phyloP scores from a whole-genome alignment of 2,797 vertebrate genomes.

The Gephyroberyx darwinii region DNA sequence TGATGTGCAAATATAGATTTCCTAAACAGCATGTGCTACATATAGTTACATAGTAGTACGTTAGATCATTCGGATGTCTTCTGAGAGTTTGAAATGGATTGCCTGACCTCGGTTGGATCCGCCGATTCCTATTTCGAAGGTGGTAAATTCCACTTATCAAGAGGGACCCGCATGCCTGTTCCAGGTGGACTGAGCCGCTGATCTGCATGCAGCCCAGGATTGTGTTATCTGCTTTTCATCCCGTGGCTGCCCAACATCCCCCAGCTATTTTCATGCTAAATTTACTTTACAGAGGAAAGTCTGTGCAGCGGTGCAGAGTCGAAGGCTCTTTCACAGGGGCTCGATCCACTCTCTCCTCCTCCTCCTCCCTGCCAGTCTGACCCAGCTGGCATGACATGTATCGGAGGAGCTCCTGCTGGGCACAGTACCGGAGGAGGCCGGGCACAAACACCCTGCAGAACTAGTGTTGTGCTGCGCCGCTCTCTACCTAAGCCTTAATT shows the following conservation, averaged over 20 bases:
- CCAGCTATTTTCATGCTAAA: conserved; percentile 40
- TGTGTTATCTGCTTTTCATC: conserved; percentile 27
- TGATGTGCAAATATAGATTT: neutral
- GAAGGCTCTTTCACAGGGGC: conserved; percentile 22
- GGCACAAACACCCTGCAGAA: conserved; percentile 26
- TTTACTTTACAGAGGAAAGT: conserved; percentile 35
- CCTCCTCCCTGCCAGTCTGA: conserved; percentile 27
- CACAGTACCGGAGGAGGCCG: conserved; percentile 16
- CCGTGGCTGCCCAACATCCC: conserved; percentile 9
- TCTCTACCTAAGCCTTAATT: conserved; percentile 8
- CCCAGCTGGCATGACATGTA: conserved; percentile 40
- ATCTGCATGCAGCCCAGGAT: conserved; percentile 35
- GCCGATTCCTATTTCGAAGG: conserved; percentile 10
- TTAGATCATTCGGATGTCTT: conserved; percentile 2
- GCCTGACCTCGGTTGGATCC: conserved; percentile 10
- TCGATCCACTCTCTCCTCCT: conserved; percentile 17
- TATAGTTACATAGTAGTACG: neutral
- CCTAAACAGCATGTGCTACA: neutral
- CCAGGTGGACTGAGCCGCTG: conserved; percentile 20
- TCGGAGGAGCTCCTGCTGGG: conserved; percentile 39
- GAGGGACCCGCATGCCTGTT: neutral
- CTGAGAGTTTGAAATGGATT: conserved; percentile 1
- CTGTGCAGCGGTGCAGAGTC: conserved; percentile 26
- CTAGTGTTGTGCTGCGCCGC: neutral
- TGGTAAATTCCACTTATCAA: neutral